These are phyloP conservation scores for Synergus japonicus DNA, from an alignment of 2,888 invertebrate genomes.

Conservation along the genomic window DNA sequence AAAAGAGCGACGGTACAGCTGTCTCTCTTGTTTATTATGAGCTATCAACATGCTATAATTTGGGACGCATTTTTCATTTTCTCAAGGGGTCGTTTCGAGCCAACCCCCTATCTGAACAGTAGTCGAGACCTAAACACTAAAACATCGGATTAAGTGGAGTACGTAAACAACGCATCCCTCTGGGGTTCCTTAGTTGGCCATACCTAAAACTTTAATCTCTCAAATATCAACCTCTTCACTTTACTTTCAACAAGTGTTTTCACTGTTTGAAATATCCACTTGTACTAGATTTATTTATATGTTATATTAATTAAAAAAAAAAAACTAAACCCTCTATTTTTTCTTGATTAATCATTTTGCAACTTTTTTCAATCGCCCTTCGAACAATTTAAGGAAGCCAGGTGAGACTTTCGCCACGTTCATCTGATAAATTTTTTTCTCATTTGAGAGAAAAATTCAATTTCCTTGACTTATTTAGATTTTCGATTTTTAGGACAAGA, in stretches of 20 bases:
- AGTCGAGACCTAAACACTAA: conserved; percentile 65
- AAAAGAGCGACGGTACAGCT: conserved; percentile 5
- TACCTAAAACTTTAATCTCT: background rate
- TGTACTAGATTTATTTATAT: background rate
- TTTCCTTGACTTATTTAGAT: conserved; percentile 12
- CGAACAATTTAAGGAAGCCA: no score
- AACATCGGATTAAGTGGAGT: conserved; percentile 67
- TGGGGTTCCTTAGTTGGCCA: background rate
- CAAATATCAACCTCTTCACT: background rate
- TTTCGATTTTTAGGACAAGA: background rate
- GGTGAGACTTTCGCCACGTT: no score
- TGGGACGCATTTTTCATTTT: conserved; percentile 36
- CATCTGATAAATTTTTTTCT: no score
- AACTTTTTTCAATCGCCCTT: no score
- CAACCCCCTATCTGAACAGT: conserved; percentile 59
- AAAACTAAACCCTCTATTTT: no score
- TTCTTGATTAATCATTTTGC: no score
- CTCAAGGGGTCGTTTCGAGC: conserved; percentile 49
- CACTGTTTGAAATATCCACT: background rate
- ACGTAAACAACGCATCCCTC: conserved; percentile 59
- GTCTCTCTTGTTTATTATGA: conserved; percentile 30
- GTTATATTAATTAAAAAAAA: no score
- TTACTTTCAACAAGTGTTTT: background rate
- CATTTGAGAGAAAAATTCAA: background rate
- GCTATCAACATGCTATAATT: conserved; percentile 25